Base-by-base conservation (phyloP, 2,113 vertebrate species). In the Oreochromis tanganicae region DNA sequence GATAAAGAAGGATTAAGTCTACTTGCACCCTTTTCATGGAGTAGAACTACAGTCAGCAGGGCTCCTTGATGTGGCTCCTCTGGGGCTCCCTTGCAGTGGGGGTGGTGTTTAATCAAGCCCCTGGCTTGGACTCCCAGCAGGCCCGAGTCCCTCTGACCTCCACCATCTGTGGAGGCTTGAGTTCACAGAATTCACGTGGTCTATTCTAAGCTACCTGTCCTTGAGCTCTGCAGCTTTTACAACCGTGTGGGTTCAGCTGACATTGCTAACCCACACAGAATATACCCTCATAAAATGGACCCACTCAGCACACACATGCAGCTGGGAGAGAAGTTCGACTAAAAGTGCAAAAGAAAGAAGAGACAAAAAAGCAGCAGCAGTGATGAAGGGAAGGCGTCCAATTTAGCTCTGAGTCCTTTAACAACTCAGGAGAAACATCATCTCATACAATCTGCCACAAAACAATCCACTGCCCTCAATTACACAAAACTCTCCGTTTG, bases 71-170 rank as follows among this genome's bases (percentile, higher is more conserved):
- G 88, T 86, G 88, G 81, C 92, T 88, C 85, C 86, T 32, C 50
- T 54, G 66, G 85, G 78, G n/a, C 61, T 27, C 88, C 90, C 90
- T 91, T 87, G 81, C 81, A 78, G 86, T 55, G 92, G 90, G 88
- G 27, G 90, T 50, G 91, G 54, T 95, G 94, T 95, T 96, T 94
- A 95, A 96, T 96, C 95, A 95, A 93, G 92, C 87, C 92, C 93
- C 84, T 66, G 89, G 93, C 92, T 93, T 92, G 27, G 54, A 55
- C 63, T 91, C 95, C 93, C 95, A 88, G 82, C 82, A 90, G 93
- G 92, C 89, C 93, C 5, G 2, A 50, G 91, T 80, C 57, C 89
- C 55, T 54, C 80, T 93, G 92, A 93, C 90, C 93, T 87, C 29
- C 83, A 81, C 93, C 93, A 95, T 95, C 93, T 95, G 94, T 66